phyloP scores from a whole-genome alignment of 2,888 invertebrate species.

The Lasioglossum zephyrum region DNA sequence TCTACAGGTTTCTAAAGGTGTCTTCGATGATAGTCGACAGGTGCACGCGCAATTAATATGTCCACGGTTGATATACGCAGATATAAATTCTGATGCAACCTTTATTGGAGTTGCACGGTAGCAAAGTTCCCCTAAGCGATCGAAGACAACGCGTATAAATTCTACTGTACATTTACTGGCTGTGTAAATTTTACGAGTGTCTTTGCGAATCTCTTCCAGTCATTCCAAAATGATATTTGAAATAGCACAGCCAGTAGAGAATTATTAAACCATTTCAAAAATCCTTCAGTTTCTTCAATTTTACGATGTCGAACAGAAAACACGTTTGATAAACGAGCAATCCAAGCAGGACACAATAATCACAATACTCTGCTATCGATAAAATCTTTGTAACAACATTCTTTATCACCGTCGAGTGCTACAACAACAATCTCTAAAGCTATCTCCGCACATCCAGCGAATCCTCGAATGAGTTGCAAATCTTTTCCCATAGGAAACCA shows the following conservation, averaged over 20 bases:
- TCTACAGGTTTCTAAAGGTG: neutral
- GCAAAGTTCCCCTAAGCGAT: neutral
- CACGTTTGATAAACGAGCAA: neutral
- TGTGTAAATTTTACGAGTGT: neutral
- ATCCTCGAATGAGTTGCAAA: neutral
- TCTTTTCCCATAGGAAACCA: neutral
- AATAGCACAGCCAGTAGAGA: neutral
- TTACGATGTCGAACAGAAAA: neutral
- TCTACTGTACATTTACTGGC: neutral
- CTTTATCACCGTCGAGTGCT: neutral
- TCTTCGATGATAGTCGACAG: neutral
- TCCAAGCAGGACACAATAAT: neutral
- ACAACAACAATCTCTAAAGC: neutral
- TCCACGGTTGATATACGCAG: neutral
- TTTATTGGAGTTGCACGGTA: neutral
- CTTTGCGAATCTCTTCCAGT: neutral
- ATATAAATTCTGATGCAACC: slow-evolving; percentile 37
- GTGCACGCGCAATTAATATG: neutral
- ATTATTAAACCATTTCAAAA: neutral
- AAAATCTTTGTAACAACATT: neutral
- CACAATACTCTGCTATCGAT: neutral
- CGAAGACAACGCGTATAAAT: neutral
- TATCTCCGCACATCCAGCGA: neutral
- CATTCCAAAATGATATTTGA: neutral
- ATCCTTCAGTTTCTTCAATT: neutral